Percentiles rank a stretch among this genome's conserved stretches.
phyloP scores from a whole-genome alignment of 2,797 vertebrate species.

The Galagoides demidoff region DNA sequence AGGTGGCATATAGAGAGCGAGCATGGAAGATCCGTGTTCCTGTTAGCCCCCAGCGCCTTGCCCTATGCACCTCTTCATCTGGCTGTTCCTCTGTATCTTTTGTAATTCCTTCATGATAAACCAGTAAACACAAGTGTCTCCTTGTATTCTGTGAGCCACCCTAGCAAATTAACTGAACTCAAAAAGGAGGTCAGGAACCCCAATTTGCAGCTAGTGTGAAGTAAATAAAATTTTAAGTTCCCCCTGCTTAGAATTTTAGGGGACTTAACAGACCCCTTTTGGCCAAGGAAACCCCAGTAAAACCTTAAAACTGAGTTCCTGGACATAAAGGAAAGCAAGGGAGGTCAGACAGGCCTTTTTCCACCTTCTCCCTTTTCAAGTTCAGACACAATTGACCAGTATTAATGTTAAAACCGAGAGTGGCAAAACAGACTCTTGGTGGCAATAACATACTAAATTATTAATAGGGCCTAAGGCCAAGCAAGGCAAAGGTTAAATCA shows the following conservation, averaged over 20 bases:
- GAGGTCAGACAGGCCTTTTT: background rate
- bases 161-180: background rate
- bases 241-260: background rate
- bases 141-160: background rate
- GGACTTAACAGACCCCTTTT: background rate
- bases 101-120: background rate
- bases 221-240: background rate
- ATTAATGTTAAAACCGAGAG: background rate
- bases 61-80: too few species aligned
- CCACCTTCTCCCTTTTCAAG: background rate
- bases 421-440: background rate
- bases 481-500: background rate
- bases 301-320: background rate
- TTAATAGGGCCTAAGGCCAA: background rate
- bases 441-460: background rate
- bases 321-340: background rate
- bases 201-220: background rate
- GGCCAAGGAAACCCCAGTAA: background rate
- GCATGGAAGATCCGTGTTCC: background rate
- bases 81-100: background rate
- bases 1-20: too few species aligned
- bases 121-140: background rate
- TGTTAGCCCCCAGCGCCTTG: background rate
- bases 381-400: background rate
- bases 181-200: background rate